Evolutionary conservation across 1,140 invertebrate species (phyloP).

Genomic region (Rhynchophorus ferrugineus): DNA sequence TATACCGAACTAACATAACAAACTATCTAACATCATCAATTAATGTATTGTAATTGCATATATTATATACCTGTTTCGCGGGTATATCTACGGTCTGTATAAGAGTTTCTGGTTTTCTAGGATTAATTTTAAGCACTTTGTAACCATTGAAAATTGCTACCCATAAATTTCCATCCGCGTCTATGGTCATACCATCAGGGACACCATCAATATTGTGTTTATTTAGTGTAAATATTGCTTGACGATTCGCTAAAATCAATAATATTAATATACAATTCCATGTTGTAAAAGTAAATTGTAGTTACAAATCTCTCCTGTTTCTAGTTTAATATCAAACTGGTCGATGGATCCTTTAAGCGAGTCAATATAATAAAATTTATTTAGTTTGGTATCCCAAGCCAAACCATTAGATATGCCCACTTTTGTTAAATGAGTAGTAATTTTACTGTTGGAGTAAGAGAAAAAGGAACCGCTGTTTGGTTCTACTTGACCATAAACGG

Average conservation of each 20-base stretch:
- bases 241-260: conserved; percentile 29
- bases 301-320: conserved; percentile 59
- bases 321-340: conserved; percentile 66
- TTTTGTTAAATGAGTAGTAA: conserved; percentile 36
- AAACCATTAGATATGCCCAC: conserved; percentile 74
- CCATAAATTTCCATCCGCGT: conserved; percentile 57
- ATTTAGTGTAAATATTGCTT: conserved; percentile 26
- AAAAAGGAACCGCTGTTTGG: conserved; percentile 26
- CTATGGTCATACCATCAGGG: conserved; percentile 65
- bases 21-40: too few relatives aligned
- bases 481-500: conserved; percentile 19
- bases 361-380: conserved; percentile 70
- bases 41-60: too few relatives aligned
- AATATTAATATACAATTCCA: neutral
- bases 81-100: conserved; percentile 31
- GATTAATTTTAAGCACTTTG: conserved; percentile 35
- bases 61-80: conserved; percentile 36
- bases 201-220: conserved; percentile 33
- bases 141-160: conserved; percentile 48
- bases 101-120: conserved; percentile 35
- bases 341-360: conserved; percentile 55
- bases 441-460: conserved; percentile 15
- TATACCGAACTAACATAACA: too few relatives aligned
- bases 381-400: conserved; percentile 61
- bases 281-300: conserved; percentile 8